Evolutionary conservation across 1,140 invertebrate genomes (phyloP).

Genomic region (Macrobrachium rosenbergii): DNA sequence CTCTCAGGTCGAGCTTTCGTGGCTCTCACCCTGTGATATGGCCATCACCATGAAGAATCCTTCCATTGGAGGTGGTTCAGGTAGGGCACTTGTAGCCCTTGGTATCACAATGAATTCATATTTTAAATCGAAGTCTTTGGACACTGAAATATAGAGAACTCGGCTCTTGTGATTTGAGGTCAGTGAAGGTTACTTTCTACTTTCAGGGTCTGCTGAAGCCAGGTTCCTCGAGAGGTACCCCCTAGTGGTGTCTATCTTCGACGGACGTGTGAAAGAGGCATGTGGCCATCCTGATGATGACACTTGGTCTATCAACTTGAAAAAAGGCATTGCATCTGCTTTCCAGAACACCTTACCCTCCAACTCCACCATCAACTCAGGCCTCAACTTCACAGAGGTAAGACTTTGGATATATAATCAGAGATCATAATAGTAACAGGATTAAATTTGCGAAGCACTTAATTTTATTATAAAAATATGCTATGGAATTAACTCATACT

Average conservation of each 20-base stretch:
- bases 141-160: no score
- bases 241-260: conserved; percentile 9
- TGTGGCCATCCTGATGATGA: conserved; percentile 28
- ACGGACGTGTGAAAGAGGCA: conserved; percentile 8
- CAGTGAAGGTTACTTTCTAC: not conserved
- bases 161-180: not conserved
- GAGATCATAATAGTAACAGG: no score
- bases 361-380: not conserved
- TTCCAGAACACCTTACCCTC: conserved; percentile 38
- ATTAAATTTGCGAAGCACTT: no score
- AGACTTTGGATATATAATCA: not conserved
- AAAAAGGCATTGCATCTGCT: conserved; percentile 41
- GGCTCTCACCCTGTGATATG: not conserved
- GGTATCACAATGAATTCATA: no score
- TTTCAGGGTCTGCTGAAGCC: not conserved
- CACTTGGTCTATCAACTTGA: conserved; percentile 33
- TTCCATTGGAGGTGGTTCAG: no score
- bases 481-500: no score
- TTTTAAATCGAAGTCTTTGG: no score
- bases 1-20: not conserved
- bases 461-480: no score
- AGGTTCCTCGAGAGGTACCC: conserved; percentile 20
- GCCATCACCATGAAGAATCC: not conserved
- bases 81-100: no score
- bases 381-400: conserved; percentile 24